phyloP scores from a whole-genome alignment of 2,888 invertebrate genomes.

The Tiliacea aurago region DNA sequence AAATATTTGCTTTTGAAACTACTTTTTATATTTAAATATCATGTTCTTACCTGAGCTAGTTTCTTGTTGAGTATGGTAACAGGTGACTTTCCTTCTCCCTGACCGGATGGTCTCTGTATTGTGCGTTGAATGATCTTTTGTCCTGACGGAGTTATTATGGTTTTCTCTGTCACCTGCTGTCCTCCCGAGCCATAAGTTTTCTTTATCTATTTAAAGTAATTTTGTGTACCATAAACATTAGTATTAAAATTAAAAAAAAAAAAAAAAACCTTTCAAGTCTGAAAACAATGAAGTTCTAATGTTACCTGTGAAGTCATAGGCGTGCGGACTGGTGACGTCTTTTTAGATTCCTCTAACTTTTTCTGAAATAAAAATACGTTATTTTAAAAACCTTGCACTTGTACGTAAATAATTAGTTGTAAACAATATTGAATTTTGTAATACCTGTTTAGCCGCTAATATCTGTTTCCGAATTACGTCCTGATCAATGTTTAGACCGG shows the following conservation, averaged over 20 bases:
- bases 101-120: slow-evolving; percentile 80
- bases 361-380: slow-evolving; percentile 73
- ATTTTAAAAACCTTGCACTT: background rate
- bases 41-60: slow-evolving; percentile 79
- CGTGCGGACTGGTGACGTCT: slow-evolving; percentile 73
- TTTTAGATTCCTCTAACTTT: slow-evolving; percentile 84
- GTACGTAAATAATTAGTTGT: background rate
- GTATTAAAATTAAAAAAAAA: background rate
- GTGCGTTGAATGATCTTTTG: slow-evolving; percentile 89
- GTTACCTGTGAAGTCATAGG: slow-evolving; percentile 77
- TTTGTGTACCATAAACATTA: background rate
- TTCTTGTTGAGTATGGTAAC: slow-evolving; percentile 86
- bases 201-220: slow-evolving; percentile 72
- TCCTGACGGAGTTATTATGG: slow-evolving; percentile 89
- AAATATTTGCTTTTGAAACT: slow-evolving; percentile 9
- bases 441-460: slow-evolving; percentile 88
- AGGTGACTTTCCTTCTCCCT: slow-evolving; percentile 81
- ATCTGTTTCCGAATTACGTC: slow-evolving; percentile 89
- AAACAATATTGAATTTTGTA: background rate
- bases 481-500: slow-evolving; percentile 88
- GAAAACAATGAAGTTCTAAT: slow-evolving; percentile 11
- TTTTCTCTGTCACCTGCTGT: slow-evolving; percentile 88
- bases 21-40: background rate
- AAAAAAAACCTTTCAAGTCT: background rate
- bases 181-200: slow-evolving; percentile 80